A percentile compares a stretch with the other conserved stretches of the same genome.
These are phyloP conservation scores for Nemoura dubitans DNA, from an alignment of 2,888 invertebrate species.

Conservation along the genomic window DNA sequence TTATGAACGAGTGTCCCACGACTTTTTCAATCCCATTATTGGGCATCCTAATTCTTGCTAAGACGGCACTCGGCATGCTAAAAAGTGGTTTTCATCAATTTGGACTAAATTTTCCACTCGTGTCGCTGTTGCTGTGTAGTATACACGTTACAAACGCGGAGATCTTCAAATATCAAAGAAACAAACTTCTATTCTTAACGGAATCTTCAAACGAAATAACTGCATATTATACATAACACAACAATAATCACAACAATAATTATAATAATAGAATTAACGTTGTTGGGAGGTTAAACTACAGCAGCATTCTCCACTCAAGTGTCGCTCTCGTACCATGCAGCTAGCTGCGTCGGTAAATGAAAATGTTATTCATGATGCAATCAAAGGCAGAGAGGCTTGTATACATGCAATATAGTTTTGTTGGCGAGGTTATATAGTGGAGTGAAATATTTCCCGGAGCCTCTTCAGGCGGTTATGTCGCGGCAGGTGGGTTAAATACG, in stretches of 20 bases:
- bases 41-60: neutral
- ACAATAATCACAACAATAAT: neutral
- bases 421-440: neutral
- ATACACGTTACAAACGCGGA: neutral
- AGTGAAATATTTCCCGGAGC: neutral
- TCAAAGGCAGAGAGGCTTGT: constrained; percentile 28
- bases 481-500: neutral
- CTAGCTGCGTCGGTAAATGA: neutral
- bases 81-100: neutral
- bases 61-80: neutral
- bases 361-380: constrained; percentile 23
- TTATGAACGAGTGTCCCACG: neutral
- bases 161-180: neutral
- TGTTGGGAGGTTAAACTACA: neutral
- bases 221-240: neutral
- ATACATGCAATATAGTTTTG: constrained; percentile 15
- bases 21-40: neutral
- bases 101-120: neutral
- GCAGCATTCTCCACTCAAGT: neutral
- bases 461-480: neutral
- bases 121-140: too few species aligned
- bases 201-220: neutral
- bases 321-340: neutral
- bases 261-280: neutral
- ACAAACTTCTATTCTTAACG: neutral